A percentile compares a stretch with the other conserved stretches of the same genome.
Evolutionary conservation across 2,888 invertebrate species (phyloP).

Genomic region (Nebria brevicollis): DNA sequence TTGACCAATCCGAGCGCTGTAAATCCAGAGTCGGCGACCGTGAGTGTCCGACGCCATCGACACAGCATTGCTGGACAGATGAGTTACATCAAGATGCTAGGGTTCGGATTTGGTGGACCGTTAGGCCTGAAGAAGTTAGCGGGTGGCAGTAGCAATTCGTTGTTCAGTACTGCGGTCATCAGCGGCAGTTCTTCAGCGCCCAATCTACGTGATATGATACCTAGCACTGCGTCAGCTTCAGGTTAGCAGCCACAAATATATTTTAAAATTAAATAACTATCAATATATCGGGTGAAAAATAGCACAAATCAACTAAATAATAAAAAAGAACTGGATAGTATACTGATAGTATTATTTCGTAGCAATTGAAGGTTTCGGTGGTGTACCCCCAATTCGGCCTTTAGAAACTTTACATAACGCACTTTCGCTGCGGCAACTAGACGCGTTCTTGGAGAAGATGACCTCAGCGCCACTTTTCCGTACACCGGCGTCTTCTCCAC

Average conservation of each 20-base stretch:
- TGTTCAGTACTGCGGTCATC: slow-evolving; percentile 96
- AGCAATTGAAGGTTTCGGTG: slow-evolving; percentile 87
- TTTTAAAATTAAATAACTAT: background rate
- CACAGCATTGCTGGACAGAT: slow-evolving; percentile 97
- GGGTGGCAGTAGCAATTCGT: slow-evolving; percentile 79
- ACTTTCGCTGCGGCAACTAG: slow-evolving; percentile 89
- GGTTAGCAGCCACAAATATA: slow-evolving; percentile 67
- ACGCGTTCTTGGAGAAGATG: slow-evolving; percentile 88
- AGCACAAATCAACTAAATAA: background rate
- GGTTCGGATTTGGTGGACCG: slow-evolving; percentile 75
- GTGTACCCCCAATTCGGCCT: slow-evolving; percentile 95
- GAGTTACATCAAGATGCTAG: slow-evolving; percentile 92
- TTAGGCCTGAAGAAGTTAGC: slow-evolving; percentile 69
- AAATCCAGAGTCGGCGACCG: slow-evolving; percentile 49
- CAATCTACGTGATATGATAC: slow-evolving; percentile 87
- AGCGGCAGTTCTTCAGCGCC: slow-evolving; percentile 94
- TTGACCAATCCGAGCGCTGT: slow-evolving; percentile 55
- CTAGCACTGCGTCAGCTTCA: slow-evolving; percentile 77
- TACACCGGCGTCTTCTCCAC: slow-evolving; percentile 78
- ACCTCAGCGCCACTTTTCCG: slow-evolving; percentile 78
- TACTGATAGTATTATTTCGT: slow-evolving; percentile 49
- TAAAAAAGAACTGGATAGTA: background rate
- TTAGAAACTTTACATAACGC: slow-evolving; percentile 98
- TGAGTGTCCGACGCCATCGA: slow-evolving; percentile 81
- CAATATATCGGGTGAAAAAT: background rate